A percentile compares a stretch with the other conserved stretches of the same genome.
phyloP scores from a whole-genome alignment of 2,888 invertebrate species.

The Patella ulyssiponensis region DNA sequence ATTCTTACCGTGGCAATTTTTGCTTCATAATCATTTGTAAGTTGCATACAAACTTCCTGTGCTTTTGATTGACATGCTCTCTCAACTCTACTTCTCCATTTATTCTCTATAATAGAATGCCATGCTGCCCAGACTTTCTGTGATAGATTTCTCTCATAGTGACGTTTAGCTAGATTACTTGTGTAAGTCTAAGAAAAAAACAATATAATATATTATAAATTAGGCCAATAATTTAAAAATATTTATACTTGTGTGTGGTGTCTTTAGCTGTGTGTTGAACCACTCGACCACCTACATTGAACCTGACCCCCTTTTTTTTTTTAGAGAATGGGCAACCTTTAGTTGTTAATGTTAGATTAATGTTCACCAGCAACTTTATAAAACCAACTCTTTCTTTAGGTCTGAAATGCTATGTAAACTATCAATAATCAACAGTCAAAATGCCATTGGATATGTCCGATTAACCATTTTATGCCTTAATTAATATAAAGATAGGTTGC shows the following conservation, averaged over 20 bases:
- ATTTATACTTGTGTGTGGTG: not conserved
- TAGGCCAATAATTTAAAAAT: not conserved
- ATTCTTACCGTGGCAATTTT: slow-evolving; percentile 60
- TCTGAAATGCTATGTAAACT: too few relatives aligned
- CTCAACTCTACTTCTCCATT: slow-evolving; percentile 67
- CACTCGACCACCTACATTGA: too few relatives aligned
- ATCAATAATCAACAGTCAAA: too few relatives aligned
- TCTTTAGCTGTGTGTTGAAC: not conserved
- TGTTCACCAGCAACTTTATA: too few relatives aligned
- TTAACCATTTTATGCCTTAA: too few relatives aligned
- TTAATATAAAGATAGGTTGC: too few relatives aligned
- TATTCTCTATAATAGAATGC: slow-evolving; percentile 64
- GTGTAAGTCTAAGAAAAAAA: slow-evolving; percentile 60
- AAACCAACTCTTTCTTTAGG: too few relatives aligned
- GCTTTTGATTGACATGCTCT: slow-evolving; percentile 70
- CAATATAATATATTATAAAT: not conserved
- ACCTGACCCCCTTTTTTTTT: too few relatives aligned
- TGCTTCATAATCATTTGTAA: slow-evolving; percentile 67
- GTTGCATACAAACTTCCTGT: slow-evolving; percentile 67
- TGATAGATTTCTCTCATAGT: slow-evolving; percentile 56
- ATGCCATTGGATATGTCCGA: too few relatives aligned
- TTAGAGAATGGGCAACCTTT: too few relatives aligned
- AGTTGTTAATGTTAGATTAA: too few relatives aligned
- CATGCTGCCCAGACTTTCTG: slow-evolving; percentile 62
- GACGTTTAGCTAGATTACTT: slow-evolving; percentile 59